Base-by-base conservation (phyloP, 2,113 vertebrate genomes). In the Zosterops japonicus region DNA sequence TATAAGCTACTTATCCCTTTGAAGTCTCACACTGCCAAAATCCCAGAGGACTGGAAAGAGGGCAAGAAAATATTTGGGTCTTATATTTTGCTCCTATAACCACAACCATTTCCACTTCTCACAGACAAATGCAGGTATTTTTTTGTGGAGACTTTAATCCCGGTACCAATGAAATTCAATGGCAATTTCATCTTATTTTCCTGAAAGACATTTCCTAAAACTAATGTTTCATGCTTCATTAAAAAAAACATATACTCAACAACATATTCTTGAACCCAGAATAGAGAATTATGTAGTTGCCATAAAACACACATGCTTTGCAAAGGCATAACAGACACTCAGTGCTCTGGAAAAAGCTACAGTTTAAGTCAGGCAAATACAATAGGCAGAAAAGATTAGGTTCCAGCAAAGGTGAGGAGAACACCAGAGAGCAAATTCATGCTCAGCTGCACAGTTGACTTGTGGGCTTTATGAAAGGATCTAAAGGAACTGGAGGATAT, bases 1-100 rank as follows among this genome's bases (percentile, higher is more conserved):
- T 61, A 68, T 77, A 95, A 94, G 36, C 42, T 68, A 78, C 85
- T 95, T 93, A 86, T 76, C 27, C 12, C 47, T 94, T 90, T 88
- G 71, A 96, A 94, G 71, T 59, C 17, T 94, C n/a, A 52, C 20
- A 15, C n/a, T 77, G 52, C 2, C 39, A 56, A 94, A 94, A 68
- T 67, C 93, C 88, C 92, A 90, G 76, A 47, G 70, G 90, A 22
- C 28, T 52, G 8, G 39, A 44, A 90, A 79, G 36, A 25, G 61
- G 41, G 35, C 41, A 88, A 83, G 39, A 83, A 50, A 88, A 13
- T 57, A 55, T 70, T 90, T 85, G 33, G 31, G 42, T 50, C 80
- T 20, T 74, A 25, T 71, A 29, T 50, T 91, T 95, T 88, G 19
- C 6, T 86, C 27, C 33, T 78, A 10, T 46, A 63, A 59, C 29